A percentile compares a stretch with the other conserved stretches of the same genome.
Conservation (phyloP, 2,888 invertebrate species). For the Macaria liturata region DNA sequence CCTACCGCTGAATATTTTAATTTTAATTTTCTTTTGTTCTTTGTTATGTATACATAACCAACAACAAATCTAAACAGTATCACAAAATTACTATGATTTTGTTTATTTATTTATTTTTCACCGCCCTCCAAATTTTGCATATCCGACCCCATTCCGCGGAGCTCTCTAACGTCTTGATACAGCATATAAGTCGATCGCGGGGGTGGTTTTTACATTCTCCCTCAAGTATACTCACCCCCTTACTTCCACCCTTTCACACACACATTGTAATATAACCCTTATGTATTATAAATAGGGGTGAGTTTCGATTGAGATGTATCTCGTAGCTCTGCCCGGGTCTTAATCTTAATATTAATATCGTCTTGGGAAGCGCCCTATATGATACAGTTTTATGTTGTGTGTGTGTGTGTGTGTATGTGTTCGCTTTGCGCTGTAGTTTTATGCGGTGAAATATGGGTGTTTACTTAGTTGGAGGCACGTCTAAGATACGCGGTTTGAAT, state of each 20-base stretch:
- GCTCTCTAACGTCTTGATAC: constrained; percentile 71
- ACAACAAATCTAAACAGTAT: no score
- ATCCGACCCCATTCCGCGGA: constrained; percentile 37
- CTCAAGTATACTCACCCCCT: constrained; percentile 69
- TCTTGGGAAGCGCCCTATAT: constrained; percentile 72
- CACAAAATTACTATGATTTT: no score
- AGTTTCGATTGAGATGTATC: constrained; percentile 16
- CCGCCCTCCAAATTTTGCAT: constrained; percentile 24
- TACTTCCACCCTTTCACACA: constrained; percentile 39
- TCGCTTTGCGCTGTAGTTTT: constrained; percentile 39
- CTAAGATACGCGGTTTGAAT: constrained; percentile 17
- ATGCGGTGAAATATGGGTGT: constrained; percentile 29
- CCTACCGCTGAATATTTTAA: no score
- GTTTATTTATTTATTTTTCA: neutral
- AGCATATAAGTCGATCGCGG: constrained; percentile 82
- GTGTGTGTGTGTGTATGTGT: constrained; percentile 52
- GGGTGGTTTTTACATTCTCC: constrained; percentile 81
- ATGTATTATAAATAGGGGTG: neutral
- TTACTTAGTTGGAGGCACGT: constrained; percentile 22
- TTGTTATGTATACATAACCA: no score
- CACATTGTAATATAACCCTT: constrained; percentile 34
- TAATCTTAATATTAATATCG: constrained; percentile 79
- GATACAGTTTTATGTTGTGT: constrained; percentile 71
- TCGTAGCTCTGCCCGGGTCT: constrained; percentile 46
- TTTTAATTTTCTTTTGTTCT: no score